phyloP scores from a whole-genome alignment of 2,888 invertebrate genomes.

The Schrankia costaestrigalis region DNA sequence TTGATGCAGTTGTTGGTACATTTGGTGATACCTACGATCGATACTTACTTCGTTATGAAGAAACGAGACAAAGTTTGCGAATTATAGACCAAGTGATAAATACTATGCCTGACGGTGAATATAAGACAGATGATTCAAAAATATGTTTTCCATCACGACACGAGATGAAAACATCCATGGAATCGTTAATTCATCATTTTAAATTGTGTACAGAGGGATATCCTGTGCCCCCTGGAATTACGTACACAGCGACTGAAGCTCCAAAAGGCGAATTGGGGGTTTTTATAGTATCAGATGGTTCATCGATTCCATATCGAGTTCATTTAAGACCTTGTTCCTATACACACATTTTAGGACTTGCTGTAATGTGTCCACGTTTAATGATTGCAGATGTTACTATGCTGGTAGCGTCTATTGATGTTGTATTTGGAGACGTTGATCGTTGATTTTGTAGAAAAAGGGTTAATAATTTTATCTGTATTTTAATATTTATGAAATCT shows the following conservation, averaged over 20 bases:
- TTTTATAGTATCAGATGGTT: constrained; percentile 92
- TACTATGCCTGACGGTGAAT: constrained; percentile 90
- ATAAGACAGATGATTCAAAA: constrained; percentile 90
- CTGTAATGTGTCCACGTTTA: constrained; percentile 81
- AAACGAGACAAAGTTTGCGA: constrained; percentile 88
- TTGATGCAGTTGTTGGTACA: constrained; percentile 90
- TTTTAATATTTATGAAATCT: not conserved
- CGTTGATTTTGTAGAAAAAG: constrained; percentile 53
- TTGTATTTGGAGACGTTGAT: constrained; percentile 83
- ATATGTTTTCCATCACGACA: constrained; percentile 85
- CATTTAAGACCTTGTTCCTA: constrained; percentile 81
- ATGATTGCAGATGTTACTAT: constrained; percentile 91
- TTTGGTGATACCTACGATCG: constrained; percentile 94
- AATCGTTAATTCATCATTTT: constrained; percentile 93
- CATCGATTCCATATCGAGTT: constrained; percentile 86
- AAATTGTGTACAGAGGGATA: constrained; percentile 91
- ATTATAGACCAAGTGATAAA: constrained; percentile 91
- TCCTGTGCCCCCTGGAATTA: constrained; percentile 90
- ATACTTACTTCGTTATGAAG: constrained; percentile 83
- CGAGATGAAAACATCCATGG: constrained; percentile 94
- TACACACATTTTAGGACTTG: constrained; percentile 83
- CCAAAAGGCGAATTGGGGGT: constrained; percentile 95
- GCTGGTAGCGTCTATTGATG: constrained; percentile 85
- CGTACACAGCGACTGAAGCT: constrained; percentile 89
- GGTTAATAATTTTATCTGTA: not conserved